Evolutionary conservation across 2,797 vertebrate genomes (phyloP), one percentile per base, ranked within the genome.

Genomic region (Cephalopachus bancanus): DNA sequence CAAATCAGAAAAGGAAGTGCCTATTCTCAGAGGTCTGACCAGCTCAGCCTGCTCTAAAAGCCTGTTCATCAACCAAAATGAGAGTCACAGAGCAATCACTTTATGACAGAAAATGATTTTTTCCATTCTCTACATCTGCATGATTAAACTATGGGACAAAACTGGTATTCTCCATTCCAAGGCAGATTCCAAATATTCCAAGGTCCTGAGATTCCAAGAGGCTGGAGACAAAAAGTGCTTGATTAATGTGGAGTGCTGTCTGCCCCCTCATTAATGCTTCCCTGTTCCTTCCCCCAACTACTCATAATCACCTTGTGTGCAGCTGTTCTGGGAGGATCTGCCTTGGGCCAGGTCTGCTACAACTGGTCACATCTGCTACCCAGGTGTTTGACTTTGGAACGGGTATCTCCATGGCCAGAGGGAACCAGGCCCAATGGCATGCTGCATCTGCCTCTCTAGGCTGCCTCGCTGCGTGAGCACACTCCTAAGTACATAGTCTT

Each of bases 61-160:
- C 19, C 53, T 67, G 17, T 72, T 85, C 16, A 59, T 33, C 12
- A 81, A 59, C 67, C 86, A 87, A 83, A 65, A 72, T 20, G 51
- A 87, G 65, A 85, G 69, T 76, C 28, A 4, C 28, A 71, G 62
- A 95, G 24, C 65, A 71, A 49, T 71, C 55, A 26, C 74, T 64
- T 94, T 93, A 79, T 91, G 81, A 83, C 28, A 64, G 93, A 93
- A 97, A 78, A 96, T 97, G 78, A 60, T 81, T 96, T 96, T 96
- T 96, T 95, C 81, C 93, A 92, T 95, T 57, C 72, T 71, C 69
- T n/a, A 10, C 84, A 96, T 97, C 90, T 97, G 74, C 81, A 78
- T 96, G 72, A 93, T 94, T 78, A 95, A 96, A 92, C 90, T 83
- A 55, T 15, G 44, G 60, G 81, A 92, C 59, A 74, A 85, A 96